Evolutionary conservation across 2,113 vertebrate species (phyloP).

Genomic region (Amazona guildingii): DNA sequence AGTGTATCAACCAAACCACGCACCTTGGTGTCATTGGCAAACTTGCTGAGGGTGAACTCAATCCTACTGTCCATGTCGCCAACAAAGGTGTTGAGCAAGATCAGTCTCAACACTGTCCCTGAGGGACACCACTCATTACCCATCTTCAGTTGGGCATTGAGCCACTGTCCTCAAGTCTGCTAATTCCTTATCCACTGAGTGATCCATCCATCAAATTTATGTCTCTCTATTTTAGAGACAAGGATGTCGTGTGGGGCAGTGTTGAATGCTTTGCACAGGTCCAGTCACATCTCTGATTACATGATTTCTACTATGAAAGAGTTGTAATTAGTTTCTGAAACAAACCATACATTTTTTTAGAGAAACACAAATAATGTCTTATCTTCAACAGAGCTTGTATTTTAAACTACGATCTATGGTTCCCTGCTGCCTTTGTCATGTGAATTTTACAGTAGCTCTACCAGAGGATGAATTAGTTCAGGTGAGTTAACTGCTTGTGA

Average conservation of each 20-base stretch:
- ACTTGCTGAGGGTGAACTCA: background rate
- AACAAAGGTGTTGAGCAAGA: background rate
- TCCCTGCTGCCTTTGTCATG: conserved; percentile 96
- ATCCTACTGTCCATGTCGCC: background rate
- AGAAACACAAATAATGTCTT: background rate
- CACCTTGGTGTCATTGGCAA: background rate
- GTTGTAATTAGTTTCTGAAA: background rate
- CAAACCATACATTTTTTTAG: background rate
- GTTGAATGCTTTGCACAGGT: background rate
- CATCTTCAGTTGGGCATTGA: background rate
- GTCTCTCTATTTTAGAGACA: background rate
- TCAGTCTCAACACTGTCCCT: background rate
- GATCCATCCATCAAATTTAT: background rate
- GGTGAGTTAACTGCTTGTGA: conserved; percentile 65
- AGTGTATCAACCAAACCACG: background rate
- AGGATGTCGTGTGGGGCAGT: background rate
- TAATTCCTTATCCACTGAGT: background rate
- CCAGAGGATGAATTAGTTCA: conserved; percentile 98
- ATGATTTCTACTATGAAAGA: background rate
- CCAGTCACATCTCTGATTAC: background rate
- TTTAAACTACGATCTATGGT: conserved; percentile 97
- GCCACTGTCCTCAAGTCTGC: background rate
- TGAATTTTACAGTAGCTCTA: conserved; percentile 95
- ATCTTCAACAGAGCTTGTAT: conserved; percentile 87
- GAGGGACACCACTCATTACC: background rate